Evolutionary conservation across 2,797 vertebrate genomes (phyloP), one percentile per base, ranked within the genome.

Genomic region (Intellagama lesueurii): DNA sequence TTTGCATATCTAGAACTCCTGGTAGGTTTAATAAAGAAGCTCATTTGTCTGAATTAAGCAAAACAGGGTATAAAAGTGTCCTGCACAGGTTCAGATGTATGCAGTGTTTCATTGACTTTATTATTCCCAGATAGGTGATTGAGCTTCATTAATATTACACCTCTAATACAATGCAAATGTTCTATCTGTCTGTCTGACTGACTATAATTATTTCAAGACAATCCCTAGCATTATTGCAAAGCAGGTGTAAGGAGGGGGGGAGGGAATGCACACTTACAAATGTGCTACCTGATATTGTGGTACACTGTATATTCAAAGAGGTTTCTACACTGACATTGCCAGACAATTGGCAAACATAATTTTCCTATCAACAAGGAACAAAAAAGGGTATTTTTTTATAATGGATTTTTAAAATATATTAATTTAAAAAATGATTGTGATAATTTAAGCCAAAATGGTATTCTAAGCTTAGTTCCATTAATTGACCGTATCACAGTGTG

Each of bases 1-100:
- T 69, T 93, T 92, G 91, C 91, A 89, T 83, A 85, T 93, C 88
- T 85, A 92, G 90, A 95, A 94, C 93, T 90, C 76, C 66, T 89
- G 70, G 32, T 9, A 64, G 28, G 40, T 7, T 85, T 68, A 64
- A 40, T 73, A 80, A 75, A 56, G 16, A 28, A 72, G 14, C 77
- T 47, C 11, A 85, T 72, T 64, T 88, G 14, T 82, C 32, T 85
- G 72, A 90, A 85, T 84, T 72, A 32, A 84, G 44, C 26, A 81
- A 69, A 81, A 73, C 47, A 28, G 49, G 8, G 1, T 5, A 9
- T 14, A 72, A 49, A 56, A 7, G 8, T 84, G 64, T 85, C 88
- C 80, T 56, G 2, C 49, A 40, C 81, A 78, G 86, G 91, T 91
- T 22, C 87, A 75, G 75, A 52, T 78, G 47, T 69, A 90, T 80